A percentile compares a stretch with the other conserved stretches of the same genome.
phyloP scores from a whole-genome alignment of 2,888 invertebrate species.

The Tanypteryx hageni region DNA sequence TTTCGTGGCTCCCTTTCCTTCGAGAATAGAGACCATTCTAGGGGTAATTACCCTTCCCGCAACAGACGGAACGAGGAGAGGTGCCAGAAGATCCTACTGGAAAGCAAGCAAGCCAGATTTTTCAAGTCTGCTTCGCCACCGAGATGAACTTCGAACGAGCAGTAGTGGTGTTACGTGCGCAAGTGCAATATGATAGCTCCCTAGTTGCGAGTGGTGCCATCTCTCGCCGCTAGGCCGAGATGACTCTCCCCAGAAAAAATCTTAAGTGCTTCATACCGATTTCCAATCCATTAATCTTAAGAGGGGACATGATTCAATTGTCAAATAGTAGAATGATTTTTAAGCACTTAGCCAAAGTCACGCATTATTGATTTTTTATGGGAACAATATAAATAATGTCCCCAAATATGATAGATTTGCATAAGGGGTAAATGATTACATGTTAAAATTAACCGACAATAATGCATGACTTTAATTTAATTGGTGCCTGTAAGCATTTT shows the following conservation, averaged over 20 bases:
- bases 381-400: conserved; percentile 15
- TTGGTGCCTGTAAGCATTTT: conserved; percentile 47
- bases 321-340: conserved; percentile 47
- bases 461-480: conserved; percentile 32
- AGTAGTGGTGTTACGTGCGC: not conserved
- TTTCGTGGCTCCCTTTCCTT: too few relatives aligned
- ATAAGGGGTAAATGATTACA: not conserved
- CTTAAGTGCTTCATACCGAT: conserved; percentile 43
- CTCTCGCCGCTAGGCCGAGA: not conserved
- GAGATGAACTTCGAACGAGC: too few relatives aligned
- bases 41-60: too few relatives aligned
- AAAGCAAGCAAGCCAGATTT: too few relatives aligned
- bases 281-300: conserved; percentile 50
- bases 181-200: not conserved
- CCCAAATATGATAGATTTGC: not conserved
- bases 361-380: conserved; percentile 13
- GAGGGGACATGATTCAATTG: conserved; percentile 17
- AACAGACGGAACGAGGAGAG: too few relatives aligned
- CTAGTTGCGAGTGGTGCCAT: not conserved
- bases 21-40: too few relatives aligned
- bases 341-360: conserved; percentile 43
- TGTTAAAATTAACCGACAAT: conserved; percentile 35
- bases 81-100: too few relatives aligned
- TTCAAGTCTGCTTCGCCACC: too few relatives aligned
- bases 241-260: conserved; percentile 1